A percentile compares a stretch with the other conserved stretches of the same genome.
These are phyloP conservation scores for Streptopelia turtur DNA, from an alignment of 2,797 vertebrate species.

Conservation along the genomic window DNA sequence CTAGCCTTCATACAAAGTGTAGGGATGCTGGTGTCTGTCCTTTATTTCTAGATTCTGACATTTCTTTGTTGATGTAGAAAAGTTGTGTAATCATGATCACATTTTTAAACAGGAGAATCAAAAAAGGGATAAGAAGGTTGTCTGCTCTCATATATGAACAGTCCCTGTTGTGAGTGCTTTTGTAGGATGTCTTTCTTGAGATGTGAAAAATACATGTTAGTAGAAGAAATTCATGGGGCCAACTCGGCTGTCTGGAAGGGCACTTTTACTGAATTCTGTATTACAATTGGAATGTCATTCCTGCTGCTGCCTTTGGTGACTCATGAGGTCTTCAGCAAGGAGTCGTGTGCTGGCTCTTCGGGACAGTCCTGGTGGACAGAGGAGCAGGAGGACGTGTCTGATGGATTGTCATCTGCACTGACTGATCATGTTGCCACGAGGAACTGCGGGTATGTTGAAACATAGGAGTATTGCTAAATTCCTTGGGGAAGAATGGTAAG, in stretches of 20 bases:
- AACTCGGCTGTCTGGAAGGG: not conserved
- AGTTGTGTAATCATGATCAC: not conserved
- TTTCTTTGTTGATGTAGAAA: not conserved
- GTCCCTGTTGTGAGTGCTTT: not conserved
- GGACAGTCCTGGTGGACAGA: not conserved
- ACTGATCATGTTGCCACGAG: not conserved
- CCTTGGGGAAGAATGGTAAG: constrained; percentile 13
- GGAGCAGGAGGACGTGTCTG: not conserved
- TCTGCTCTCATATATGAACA: not conserved
- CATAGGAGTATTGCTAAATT: not conserved
- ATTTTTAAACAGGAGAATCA: not conserved
- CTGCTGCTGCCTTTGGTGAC: not conserved
- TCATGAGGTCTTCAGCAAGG: not conserved
- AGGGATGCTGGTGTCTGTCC: not conserved
- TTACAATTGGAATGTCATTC: not conserved
- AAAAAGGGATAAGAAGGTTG: not conserved
- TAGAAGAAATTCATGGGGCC: not conserved
- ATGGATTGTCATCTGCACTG: not conserved
- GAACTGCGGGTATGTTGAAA: not conserved
- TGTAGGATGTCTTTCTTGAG: not conserved
- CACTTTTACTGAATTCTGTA: not conserved
- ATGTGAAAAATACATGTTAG: not conserved
- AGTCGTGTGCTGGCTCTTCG: not conserved
- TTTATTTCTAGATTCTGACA: not conserved
- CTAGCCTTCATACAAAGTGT: not conserved